A percentile compares a stretch with the other conserved stretches of the same genome.
phyloP scores from a whole-genome alignment of 2,113 vertebrate species.

The Paralichthys olivaceus region DNA sequence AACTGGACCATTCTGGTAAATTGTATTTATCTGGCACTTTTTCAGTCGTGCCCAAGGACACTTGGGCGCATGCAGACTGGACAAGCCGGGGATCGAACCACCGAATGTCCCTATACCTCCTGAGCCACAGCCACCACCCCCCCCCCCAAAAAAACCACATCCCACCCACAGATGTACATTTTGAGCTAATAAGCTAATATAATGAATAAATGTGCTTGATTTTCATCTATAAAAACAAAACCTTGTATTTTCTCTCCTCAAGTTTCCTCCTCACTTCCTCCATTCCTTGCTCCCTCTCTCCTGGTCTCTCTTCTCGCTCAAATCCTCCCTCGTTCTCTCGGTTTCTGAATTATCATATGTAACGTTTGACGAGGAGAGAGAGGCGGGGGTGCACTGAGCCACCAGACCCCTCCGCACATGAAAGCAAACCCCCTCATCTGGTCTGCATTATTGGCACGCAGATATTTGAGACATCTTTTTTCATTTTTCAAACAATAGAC shows the following conservation, averaged over 20 bases:
- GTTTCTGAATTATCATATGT: constrained; percentile 49
- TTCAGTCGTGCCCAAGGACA: too few relatives aligned
- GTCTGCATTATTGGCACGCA: constrained; percentile 83
- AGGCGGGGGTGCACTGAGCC: constrained; percentile 34
- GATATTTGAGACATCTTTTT: constrained; percentile 87
- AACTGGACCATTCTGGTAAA: background rate
- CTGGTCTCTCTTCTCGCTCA: background rate
- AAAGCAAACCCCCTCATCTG: constrained; percentile 84
- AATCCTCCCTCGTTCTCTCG: background rate
- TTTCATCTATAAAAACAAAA: background rate
- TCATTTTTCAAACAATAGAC: constrained; percentile 87
- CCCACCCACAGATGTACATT: too few relatives aligned
- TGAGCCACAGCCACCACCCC: background rate
- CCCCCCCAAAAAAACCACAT: background rate
- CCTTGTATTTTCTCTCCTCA: background rate
- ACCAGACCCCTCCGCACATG: constrained; percentile 76
- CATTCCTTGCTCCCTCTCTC: background rate
- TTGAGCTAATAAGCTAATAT: background rate
- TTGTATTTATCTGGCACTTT: too few relatives aligned
- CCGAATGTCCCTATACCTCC: too few relatives aligned
- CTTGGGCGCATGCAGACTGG: too few relatives aligned
- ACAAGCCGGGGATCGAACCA: too few relatives aligned
- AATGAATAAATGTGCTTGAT: background rate
- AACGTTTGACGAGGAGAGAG: constrained; percentile 35
- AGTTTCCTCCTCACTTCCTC: background rate